A percentile compares a stretch with the other conserved stretches of the same genome.
Conservation (phyloP, 2,888 invertebrate species). For the Phania funesta region DNA sequence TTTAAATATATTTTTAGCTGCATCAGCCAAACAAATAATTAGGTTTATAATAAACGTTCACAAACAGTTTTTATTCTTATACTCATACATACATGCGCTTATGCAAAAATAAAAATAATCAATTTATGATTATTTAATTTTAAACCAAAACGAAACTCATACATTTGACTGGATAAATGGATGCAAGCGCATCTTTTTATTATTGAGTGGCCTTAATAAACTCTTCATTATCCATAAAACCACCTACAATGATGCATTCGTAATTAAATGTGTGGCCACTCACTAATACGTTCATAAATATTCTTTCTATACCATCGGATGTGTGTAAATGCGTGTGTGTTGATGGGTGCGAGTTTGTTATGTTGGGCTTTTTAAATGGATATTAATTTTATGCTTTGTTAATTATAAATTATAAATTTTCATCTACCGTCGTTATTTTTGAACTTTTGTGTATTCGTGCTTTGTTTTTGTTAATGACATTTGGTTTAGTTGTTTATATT, state of each 20-base stretch:
- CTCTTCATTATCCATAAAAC: constrained; percentile 43
- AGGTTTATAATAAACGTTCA: constrained; percentile 49
- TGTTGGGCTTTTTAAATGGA: constrained; percentile 18
- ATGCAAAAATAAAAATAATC: neutral
- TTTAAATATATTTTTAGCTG: constrained; percentile 44
- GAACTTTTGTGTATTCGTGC: constrained; percentile 37
- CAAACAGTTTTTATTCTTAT: constrained; percentile 38
- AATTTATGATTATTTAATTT: constrained; percentile 41
- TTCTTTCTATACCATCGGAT: neutral
- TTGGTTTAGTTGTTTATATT: constrained; percentile 41
- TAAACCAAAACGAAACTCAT: constrained; percentile 2
- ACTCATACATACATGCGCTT: neutral
- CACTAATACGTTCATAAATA: constrained; percentile 16
- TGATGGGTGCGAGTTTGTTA: neutral
- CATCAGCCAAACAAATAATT: constrained; percentile 42
- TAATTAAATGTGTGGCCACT: constrained; percentile 10
- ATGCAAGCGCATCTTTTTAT: neutral
- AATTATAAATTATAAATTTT: constrained; percentile 64
- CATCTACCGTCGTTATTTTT: constrained; percentile 51
- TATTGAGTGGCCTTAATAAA: neutral
- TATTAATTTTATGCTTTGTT: constrained; percentile 64
- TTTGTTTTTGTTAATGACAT: constrained; percentile 59
- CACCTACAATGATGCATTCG: constrained; percentile 19
- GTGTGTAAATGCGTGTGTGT: constrained; percentile 4
- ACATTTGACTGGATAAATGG: neutral